Conservation (phyloP, 2,888 invertebrate genomes). For the Mimas tiliae region DNA sequence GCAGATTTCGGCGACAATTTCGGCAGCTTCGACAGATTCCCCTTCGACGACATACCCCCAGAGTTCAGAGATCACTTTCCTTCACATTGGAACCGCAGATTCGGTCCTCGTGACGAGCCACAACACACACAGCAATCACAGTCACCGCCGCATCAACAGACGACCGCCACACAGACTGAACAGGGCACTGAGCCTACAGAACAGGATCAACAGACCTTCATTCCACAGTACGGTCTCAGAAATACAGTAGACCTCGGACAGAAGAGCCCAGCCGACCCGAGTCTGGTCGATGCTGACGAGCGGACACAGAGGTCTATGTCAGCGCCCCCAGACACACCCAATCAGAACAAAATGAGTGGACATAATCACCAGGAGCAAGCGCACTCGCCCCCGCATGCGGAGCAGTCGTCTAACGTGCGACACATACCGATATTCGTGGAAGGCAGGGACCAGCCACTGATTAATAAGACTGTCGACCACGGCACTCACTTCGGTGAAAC, state of each 20-base stretch:
- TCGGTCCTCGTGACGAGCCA: conserved; percentile 64
- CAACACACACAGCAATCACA: conserved; percentile 50
- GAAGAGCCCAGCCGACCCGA: conserved; percentile 82
- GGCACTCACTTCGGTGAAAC: conserved; percentile 64
- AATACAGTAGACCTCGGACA: conserved; percentile 93
- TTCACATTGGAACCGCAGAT: conserved; percentile 73
- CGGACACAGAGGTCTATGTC: conserved; percentile 90
- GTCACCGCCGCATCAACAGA: conserved; percentile 59
- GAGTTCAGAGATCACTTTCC: conserved; percentile 80
- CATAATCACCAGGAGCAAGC: conserved; percentile 59
- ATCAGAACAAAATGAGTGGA: conserved; percentile 66
- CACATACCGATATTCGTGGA: conserved; percentile 96
- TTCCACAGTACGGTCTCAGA: conserved; percentile 88
- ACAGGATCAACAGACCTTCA: conserved; percentile 51
- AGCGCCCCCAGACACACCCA: conserved; percentile 88
- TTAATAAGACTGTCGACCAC: conserved; percentile 85
- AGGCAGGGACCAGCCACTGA: conserved; percentile 91
- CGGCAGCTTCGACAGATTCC: conserved; percentile 81
- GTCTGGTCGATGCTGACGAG: conserved; percentile 82
- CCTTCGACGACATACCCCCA: conserved; percentile 80
- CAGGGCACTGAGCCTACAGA: conserved; percentile 55
- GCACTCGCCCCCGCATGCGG: conserved; percentile 51
- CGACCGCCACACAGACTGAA: conserved; percentile 75
- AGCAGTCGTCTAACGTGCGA: conserved; percentile 86
- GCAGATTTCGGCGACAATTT: conserved; percentile 79